Evolutionary conservation across 2,797 vertebrate species (phyloP).

Genomic region (Chiroxiphia lanceolata): DNA sequence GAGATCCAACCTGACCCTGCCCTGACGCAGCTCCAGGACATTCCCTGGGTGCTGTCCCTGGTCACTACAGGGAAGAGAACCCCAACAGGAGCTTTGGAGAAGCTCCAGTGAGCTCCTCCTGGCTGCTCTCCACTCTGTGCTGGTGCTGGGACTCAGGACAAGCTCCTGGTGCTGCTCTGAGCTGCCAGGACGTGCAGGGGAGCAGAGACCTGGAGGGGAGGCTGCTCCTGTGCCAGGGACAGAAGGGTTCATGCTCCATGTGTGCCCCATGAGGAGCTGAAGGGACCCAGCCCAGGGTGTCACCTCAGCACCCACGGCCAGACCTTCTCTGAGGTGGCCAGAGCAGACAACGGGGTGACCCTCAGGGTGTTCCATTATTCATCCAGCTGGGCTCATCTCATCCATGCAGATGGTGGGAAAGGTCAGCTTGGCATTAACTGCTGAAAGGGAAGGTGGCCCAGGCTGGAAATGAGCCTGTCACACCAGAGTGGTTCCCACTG

Average conservation of each 20-base stretch:
- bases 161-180: neutral
- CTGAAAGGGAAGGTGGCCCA: conserved; percentile 62
- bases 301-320: neutral
- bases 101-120: neutral
- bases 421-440: conserved; percentile 75
- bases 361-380: conserved; percentile 87
- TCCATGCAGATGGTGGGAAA: conserved; percentile 78
- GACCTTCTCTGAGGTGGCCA: neutral
- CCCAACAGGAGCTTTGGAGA: neutral
- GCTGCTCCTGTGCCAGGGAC: neutral
- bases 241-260: neutral
- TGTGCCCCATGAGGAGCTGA: neutral
- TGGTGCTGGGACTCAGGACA: neutral
- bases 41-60: neutral
- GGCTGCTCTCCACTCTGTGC: neutral
- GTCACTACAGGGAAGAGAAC: neutral
- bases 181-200: neutral
- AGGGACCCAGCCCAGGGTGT: neutral
- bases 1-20: neutral
- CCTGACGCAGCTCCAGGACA: neutral
- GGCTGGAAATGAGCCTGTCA: conserved; percentile 90
- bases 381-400: conserved; percentile 76
- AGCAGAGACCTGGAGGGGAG: neutral
- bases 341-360: conserved; percentile 68
- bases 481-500: conserved; percentile 86